A percentile compares a stretch with the other conserved stretches of the same genome.
Evolutionary conservation across 2,113 vertebrate species (phyloP).

Genomic region (Pseudolaguvia tuberculata): DNA sequence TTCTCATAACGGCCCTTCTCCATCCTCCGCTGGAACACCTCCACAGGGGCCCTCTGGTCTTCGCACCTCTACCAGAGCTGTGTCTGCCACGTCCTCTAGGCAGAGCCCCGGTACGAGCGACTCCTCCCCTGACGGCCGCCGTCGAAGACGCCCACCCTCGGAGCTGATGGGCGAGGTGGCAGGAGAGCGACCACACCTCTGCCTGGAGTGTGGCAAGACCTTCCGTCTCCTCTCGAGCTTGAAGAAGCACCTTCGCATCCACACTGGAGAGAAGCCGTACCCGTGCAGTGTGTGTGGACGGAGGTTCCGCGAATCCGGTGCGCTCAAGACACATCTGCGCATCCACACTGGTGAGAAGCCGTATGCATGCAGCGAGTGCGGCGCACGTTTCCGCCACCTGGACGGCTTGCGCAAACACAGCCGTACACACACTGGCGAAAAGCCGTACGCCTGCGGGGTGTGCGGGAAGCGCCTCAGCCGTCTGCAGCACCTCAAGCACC

Average conservation of each 20-base stretch:
- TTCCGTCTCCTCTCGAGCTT: slow-evolving; percentile 75
- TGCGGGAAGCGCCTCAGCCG: slow-evolving; percentile 75
- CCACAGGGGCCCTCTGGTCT: slow-evolving; percentile 29
- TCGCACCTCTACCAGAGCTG: slow-evolving; percentile 36
- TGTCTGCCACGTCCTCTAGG: slow-evolving; percentile 39
- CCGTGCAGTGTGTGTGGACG: slow-evolving; percentile 71
- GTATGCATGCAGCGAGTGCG: slow-evolving; percentile 72
- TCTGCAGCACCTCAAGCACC: slow-evolving; percentile 76
- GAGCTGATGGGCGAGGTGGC: slow-evolving; percentile 54
- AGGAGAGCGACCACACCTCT: slow-evolving; percentile 69
- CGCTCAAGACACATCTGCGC: slow-evolving; percentile 73
- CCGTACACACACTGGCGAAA: slow-evolving; percentile 75
- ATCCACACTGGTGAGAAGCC: slow-evolving; percentile 77
- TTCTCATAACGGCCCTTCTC: slow-evolving; percentile 47
- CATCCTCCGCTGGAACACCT: slow-evolving; percentile 35
- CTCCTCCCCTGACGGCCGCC: slow-evolving; percentile 48
- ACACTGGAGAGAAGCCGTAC: slow-evolving; percentile 75
- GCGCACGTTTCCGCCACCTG: slow-evolving; percentile 72
- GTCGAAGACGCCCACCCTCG: slow-evolving; percentile 55
- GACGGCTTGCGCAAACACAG: slow-evolving; percentile 74
- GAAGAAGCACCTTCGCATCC: slow-evolving; percentile 77
- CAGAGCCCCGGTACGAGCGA: slow-evolving; percentile 51
- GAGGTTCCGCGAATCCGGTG: slow-evolving; percentile 72
- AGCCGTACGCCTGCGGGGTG: slow-evolving; percentile 71
- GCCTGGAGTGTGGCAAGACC: slow-evolving; percentile 74